A percentile compares a stretch with the other conserved stretches of the same genome.
These are phyloP conservation scores for Orthosia gracilis DNA, from an alignment of 2,888 invertebrate species.

Conservation along the genomic window DNA sequence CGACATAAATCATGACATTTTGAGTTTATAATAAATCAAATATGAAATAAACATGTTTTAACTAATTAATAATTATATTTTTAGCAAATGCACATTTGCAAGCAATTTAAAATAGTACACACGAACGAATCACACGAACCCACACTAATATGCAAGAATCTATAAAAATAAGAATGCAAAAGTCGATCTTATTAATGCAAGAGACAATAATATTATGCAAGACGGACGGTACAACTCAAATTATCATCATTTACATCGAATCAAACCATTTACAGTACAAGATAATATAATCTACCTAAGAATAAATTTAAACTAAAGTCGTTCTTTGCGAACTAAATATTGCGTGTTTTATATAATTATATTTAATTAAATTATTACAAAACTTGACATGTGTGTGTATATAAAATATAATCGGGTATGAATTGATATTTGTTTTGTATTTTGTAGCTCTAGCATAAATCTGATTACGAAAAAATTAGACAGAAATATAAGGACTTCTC, in stretches of 20 bases:
- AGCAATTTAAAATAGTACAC: conserved; percentile 10
- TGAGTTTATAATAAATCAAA: conserved; percentile 6
- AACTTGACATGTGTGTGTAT: conserved; percentile 40
- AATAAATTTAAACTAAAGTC: conserved; percentile 61
- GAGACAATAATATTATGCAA: conserved; percentile 18
- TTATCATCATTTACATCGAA: conserved; percentile 34
- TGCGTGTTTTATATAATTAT: conserved; percentile 46
- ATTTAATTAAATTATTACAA: conserved; percentile 39
- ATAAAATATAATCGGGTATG: conserved; percentile 38
- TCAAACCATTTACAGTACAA: conserved; percentile 36
- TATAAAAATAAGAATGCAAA: conserved; percentile 10
- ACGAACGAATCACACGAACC: too few species aligned
- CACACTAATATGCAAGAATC: neutral
- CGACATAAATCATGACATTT: conserved; percentile 32
- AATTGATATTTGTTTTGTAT: conserved; percentile 2
- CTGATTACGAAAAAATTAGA: neutral
- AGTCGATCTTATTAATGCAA: too few species aligned
- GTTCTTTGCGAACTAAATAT: conserved; percentile 60
- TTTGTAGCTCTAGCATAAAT: conserved; percentile 5
- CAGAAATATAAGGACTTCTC: neutral
- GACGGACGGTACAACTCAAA: conserved; percentile 26
- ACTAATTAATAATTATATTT: neutral
- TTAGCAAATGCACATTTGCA: conserved; percentile 3
- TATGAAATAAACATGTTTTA: conserved; percentile 15
- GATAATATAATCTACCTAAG: conserved; percentile 50